Evolutionary conservation across 2,797 vertebrate genomes (phyloP).

Genomic region (Pangasius krempfi): DNA sequence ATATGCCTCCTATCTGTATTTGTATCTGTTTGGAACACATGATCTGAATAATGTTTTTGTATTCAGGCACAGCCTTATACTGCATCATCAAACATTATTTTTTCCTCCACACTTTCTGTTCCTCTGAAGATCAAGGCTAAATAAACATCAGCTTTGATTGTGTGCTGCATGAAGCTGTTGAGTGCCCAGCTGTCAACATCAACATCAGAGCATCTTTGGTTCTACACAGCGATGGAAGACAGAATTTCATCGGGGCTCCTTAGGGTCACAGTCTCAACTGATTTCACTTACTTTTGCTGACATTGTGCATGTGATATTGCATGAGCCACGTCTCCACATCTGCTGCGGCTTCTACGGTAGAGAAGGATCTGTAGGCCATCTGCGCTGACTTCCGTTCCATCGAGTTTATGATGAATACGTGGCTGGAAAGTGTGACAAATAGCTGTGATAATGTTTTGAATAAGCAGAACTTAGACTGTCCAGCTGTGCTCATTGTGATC

Average conservation of each 20-base stretch:
- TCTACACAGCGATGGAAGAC: background rate
- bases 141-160: background rate
- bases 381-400: background rate
- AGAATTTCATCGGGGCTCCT: background rate
- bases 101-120: background rate
- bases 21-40: background rate
- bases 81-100: background rate
- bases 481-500: background rate
- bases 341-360: background rate
- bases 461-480: background rate
- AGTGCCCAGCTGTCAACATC: constrained; percentile 7
- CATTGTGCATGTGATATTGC: background rate
- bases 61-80: background rate
- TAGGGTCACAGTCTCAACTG: background rate
- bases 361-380: constrained; percentile 29
- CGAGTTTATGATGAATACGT: constrained; percentile 3
- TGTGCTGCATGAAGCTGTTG: background rate
- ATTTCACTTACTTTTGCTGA: constrained; percentile 9
- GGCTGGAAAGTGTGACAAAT: background rate
- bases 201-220: background rate
- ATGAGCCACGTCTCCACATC: constrained; percentile 1
- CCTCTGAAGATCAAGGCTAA: constrained; percentile 24
- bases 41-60: background rate
- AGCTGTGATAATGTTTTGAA: background rate
- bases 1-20: background rate